These are phyloP conservation scores for Ophthalmolycus amberensis DNA, from an alignment of 2,113 vertebrate species.

Conservation along the genomic window DNA sequence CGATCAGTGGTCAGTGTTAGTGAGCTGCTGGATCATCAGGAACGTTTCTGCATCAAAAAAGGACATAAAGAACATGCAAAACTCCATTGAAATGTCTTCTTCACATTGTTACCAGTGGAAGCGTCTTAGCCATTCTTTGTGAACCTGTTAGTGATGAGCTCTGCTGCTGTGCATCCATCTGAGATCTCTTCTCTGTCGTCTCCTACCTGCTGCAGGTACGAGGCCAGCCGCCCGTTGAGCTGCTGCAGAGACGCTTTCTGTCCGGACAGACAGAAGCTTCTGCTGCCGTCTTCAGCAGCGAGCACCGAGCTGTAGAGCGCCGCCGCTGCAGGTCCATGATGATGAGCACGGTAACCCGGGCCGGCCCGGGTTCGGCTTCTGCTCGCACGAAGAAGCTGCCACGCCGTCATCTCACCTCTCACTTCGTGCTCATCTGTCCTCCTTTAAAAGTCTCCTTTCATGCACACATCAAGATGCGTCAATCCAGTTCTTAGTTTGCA, in stretches of 20 bases:
- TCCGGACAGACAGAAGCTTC: conserved; percentile 13
- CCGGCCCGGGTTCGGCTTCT: not conserved
- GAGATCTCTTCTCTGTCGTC: too few relatives aligned
- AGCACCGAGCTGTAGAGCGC: too few relatives aligned
- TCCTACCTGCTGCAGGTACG: conserved; percentile 63
- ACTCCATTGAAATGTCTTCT: too few relatives aligned
- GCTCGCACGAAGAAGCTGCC: conserved; percentile 35
- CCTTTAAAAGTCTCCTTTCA: not conserved
- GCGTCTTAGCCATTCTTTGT: not conserved
- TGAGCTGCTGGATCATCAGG: too few relatives aligned
- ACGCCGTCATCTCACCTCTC: conserved; percentile 24
- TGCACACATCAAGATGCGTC: not conserved
- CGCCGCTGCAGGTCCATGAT: not conserved
- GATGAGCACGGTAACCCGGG: not conserved
- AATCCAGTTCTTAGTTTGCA: too few relatives aligned
- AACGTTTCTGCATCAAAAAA: too few relatives aligned
- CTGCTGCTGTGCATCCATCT: too few relatives aligned
- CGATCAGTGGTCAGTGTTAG: too few relatives aligned
- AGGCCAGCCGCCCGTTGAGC: conserved; percentile 53
- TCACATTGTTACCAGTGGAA: not conserved
- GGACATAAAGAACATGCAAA: not conserved
- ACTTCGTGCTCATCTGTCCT: not conserved
- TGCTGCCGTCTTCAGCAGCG: not conserved
- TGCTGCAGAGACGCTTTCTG: conserved; percentile 41
- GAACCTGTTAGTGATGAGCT: not conserved